Evolutionary conservation across 2,888 invertebrate species (phyloP).

Genomic region (Ellobium chinense): DNA sequence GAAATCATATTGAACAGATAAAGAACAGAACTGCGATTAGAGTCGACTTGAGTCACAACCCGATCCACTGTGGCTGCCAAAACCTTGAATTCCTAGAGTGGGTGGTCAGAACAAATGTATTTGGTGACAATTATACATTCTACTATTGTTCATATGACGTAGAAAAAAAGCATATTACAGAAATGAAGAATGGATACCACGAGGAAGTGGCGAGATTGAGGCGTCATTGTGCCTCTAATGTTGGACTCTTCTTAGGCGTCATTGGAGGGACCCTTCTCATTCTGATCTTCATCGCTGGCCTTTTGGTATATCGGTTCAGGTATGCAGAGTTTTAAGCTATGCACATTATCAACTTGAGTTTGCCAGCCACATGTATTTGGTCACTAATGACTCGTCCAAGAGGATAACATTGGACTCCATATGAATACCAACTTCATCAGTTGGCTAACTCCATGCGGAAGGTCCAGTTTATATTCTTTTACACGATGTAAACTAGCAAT

Average conservation of each 20-base stretch:
- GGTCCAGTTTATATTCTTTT: no score
- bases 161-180: neutral
- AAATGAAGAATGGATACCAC: constrained; percentile 4
- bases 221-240: constrained; percentile 19
- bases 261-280: constrained; percentile 3
- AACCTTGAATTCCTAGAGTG: constrained; percentile 48
- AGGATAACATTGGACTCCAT: no score
- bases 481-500: no score
- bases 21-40: neutral
- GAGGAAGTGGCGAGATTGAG: constrained; percentile 26
- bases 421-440: no score
- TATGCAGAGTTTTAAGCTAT: no score
- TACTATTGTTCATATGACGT: constrained; percentile 37
- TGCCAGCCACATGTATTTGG: no score
- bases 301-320: constrained; percentile 44
- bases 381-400: no score
- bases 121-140: constrained; percentile 4
- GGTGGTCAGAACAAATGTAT: constrained; percentile 33
- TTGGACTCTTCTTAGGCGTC: constrained; percentile 35
- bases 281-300: constrained; percentile 6
- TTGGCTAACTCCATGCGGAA: no score
- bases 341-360: no score
- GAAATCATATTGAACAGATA: constrained; percentile 28
- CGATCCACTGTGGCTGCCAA: constrained; percentile 43
- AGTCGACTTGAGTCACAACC: constrained; percentile 42